A percentile compares a stretch with the other conserved stretches of the same genome.
Conservation (phyloP, 2,113 vertebrate species). For the Eupsittula cactorum region DNA sequence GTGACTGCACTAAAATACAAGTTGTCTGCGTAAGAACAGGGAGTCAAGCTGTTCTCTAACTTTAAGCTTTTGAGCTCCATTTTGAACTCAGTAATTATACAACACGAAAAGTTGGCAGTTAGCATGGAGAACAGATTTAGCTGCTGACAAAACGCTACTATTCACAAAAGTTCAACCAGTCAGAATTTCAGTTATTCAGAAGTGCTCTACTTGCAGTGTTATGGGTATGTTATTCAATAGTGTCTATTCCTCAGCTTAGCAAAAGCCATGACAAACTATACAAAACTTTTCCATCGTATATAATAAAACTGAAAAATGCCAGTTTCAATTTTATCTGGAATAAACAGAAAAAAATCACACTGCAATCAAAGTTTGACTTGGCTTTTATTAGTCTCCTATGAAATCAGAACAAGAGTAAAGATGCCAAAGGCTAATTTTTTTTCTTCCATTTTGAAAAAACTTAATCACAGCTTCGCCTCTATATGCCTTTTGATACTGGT, state of each 20-base stretch:
- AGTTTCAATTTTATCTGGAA: neutral
- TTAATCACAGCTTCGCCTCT: neutral
- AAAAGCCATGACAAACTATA: rapidly evolving
- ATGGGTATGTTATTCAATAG: rapidly evolving
- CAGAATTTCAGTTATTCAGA: rapidly evolving
- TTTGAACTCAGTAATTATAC: neutral
- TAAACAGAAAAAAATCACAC: neutral
- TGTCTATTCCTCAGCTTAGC: neutral
- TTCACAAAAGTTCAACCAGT: neutral
- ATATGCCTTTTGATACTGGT: neutral
- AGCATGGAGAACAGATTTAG: neutral
- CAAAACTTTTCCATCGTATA: rapidly evolving
- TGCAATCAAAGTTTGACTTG: neutral
- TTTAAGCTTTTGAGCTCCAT: neutral
- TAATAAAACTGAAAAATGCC: neutral
- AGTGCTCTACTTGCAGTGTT: too few relatives aligned
- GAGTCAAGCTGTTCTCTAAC: neutral
- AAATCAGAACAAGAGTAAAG: neutral
- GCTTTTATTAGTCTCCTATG: rapidly evolving
- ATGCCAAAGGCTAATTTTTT: neutral
- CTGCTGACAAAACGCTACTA: neutral
- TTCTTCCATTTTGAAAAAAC: neutral
- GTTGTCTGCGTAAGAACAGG: neutral
- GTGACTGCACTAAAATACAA: neutral
- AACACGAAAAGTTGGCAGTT: neutral